Evolutionary conservation across 2,113 vertebrate genomes (phyloP).

Genomic region (Fregata magnificens): DNA sequence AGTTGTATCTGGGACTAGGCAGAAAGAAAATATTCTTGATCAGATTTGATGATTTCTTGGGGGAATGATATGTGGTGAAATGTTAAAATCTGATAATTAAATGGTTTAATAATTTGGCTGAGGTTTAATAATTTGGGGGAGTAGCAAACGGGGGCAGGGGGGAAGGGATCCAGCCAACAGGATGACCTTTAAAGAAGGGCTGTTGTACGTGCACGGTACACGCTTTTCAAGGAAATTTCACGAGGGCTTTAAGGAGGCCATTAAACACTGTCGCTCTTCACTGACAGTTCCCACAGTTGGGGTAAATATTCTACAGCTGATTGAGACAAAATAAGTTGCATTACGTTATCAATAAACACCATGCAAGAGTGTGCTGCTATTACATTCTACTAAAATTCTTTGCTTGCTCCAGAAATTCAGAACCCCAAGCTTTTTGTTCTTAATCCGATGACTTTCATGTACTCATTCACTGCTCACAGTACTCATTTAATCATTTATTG

Average conservation of each 20-base stretch:
- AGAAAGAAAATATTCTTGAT: background rate
- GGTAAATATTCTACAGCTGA: background rate
- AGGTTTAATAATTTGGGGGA: background rate
- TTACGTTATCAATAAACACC: background rate
- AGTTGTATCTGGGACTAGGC: background rate
- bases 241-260: background rate
- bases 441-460: background rate
- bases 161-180: background rate
- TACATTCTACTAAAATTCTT: background rate
- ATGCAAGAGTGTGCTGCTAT: background rate
- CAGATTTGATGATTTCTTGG: background rate
- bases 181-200: background rate
- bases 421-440: background rate
- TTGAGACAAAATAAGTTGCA: background rate
- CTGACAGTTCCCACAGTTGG: background rate
- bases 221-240: background rate
- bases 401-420: background rate
- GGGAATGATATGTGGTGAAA: background rate
- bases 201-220: fast-evolving
- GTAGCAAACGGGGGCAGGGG: background rate
- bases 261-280: background rate
- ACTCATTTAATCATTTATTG: background rate
- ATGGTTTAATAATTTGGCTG: background rate
- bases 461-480: background rate
- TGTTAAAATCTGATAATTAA: background rate